A percentile compares a stretch with the other conserved stretches of the same genome.
Conservation (phyloP, 53 echinoderm and acorn worm species). For the Antedon mediterranea region DNA sequence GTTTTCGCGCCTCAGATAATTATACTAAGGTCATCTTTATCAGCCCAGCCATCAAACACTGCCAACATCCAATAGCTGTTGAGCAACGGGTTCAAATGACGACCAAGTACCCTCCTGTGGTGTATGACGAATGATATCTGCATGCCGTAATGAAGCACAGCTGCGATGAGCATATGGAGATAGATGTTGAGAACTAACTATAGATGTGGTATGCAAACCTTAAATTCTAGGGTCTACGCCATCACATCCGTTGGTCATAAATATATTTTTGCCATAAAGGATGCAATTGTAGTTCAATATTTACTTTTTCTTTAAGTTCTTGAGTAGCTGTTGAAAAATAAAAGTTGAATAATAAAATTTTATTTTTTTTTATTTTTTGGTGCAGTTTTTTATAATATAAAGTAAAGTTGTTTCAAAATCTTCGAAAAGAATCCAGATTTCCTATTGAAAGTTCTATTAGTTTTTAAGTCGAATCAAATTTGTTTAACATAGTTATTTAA, state of each 20-base stretch:
- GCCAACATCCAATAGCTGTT: background rate
- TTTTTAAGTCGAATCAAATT: too few relatives aligned
- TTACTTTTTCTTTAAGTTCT: too few relatives aligned
- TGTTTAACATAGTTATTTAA: too few relatives aligned
- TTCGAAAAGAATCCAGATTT: too few relatives aligned
- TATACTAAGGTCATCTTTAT: background rate
- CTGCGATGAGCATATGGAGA: background rate
- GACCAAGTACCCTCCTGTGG: background rate
- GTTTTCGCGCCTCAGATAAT: background rate
- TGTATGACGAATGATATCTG: background rate
- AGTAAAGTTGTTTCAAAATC: too few relatives aligned
- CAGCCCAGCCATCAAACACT: background rate
- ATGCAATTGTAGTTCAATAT: too few relatives aligned
- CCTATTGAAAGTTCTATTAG: too few relatives aligned
- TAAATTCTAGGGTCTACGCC: background rate
- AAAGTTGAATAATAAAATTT: too few relatives aligned
- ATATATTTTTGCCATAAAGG: background rate
- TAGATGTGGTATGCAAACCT: background rate
- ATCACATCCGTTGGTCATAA: background rate
- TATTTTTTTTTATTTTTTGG: too few relatives aligned
- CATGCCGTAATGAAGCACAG: background rate
- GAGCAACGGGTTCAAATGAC: background rate
- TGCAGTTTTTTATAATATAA: too few relatives aligned
- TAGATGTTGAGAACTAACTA: background rate
- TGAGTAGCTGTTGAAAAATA: too few relatives aligned